Evolutionary conservation across 2,888 invertebrate species (phyloP).

Genomic region (Brachyptera risi): DNA sequence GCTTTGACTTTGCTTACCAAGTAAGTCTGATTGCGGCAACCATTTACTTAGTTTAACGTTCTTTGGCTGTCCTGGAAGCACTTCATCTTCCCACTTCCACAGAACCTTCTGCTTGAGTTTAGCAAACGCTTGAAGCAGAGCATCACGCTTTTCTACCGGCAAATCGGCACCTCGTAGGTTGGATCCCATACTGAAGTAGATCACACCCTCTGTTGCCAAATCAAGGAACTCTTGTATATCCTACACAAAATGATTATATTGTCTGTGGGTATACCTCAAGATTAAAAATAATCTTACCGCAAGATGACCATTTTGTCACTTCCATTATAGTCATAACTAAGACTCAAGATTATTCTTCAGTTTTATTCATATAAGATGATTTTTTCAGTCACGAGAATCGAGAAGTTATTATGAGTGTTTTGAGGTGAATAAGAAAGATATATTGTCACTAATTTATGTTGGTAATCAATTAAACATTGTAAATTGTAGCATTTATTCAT

Average conservation of each 20-base stretch:
- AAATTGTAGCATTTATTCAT: too few species aligned
- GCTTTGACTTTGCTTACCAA: conserved; percentile 28
- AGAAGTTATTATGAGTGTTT: too few species aligned
- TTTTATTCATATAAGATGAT: too few species aligned
- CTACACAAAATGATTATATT: not conserved
- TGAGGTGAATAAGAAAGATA: too few species aligned
- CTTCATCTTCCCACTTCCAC: conserved; percentile 38
- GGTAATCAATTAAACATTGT: too few species aligned
- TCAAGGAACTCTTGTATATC: conserved; percentile 34
- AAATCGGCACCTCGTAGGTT: conserved; percentile 32
- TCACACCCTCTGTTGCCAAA: conserved; percentile 34
- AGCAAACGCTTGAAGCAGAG: conserved; percentile 36
- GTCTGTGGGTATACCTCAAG: not conserved
- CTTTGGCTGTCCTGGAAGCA: conserved; percentile 34
- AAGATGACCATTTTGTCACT: too few species aligned
- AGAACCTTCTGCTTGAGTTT: conserved; percentile 37
- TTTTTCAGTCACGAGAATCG: too few species aligned
- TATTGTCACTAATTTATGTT: too few species aligned
- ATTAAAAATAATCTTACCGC: too few species aligned
- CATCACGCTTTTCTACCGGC: conserved; percentile 32
- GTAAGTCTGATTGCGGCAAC: conserved; percentile 39
- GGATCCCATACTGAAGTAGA: conserved; percentile 38
- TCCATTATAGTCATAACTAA: too few species aligned
- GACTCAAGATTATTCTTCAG: too few species aligned
- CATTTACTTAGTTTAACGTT: conserved; percentile 38